These are phyloP conservation scores for Heliconius charithonia DNA, from an alignment of 2,888 invertebrate species.

Conservation along the genomic window DNA sequence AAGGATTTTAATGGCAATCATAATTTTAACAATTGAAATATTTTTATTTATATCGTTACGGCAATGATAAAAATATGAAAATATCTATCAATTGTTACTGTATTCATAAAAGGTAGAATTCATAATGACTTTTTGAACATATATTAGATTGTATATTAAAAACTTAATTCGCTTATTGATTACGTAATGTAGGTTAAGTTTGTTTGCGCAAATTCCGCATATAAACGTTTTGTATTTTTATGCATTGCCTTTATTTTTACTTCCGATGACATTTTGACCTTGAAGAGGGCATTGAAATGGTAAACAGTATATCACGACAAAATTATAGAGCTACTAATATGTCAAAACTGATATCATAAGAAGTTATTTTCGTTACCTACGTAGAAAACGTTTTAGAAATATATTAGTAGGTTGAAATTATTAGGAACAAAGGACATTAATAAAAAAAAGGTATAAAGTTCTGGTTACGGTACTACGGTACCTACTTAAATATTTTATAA, in stretches of 20 bases:
- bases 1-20: conserved; percentile 23
- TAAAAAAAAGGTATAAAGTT: neutral
- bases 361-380: neutral
- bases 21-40: conserved; percentile 16
- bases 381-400: neutral
- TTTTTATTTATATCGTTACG: neutral
- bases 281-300: conserved; percentile 30
- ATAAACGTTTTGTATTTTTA: conserved; percentile 27
- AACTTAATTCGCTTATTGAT: conserved; percentile 8
- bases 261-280: conserved; percentile 44
- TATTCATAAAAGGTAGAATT: neutral
- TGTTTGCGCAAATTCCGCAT: conserved; percentile 23
- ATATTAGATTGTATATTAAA: neutral
- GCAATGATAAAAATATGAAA: neutral
- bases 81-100: neutral
- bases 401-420: neutral
- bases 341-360: neutral
- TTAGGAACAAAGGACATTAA: neutral
- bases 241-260: conserved; percentile 34
- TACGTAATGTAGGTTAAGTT: conserved; percentile 36
- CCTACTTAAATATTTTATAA: neutral
- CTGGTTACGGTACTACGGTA: too few species aligned
- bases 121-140: neutral
- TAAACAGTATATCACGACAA: conserved; percentile 12
- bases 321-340: neutral